Evolutionary conservation across 2,113 vertebrate species (phyloP).

Genomic region (Anoura caudifer): DNA sequence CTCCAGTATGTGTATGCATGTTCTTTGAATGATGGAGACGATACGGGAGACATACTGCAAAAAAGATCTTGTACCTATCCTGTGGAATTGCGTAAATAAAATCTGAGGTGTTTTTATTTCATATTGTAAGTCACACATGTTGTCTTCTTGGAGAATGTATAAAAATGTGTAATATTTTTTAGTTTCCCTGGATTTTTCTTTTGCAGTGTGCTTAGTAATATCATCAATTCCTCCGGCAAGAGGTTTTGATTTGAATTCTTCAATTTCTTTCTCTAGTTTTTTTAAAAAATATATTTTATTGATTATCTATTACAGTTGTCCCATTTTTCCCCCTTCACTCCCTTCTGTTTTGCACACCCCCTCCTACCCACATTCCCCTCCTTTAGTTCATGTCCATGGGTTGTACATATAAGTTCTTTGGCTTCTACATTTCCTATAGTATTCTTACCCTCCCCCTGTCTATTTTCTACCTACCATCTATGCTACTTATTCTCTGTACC

Average conservation of each 20-base stretch:
- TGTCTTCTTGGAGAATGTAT: neutral
- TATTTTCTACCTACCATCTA: no score
- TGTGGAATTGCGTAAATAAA: neutral
- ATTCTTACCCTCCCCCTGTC: no score
- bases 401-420: no score
- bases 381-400: no score
- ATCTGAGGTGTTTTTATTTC: neutral
- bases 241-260: neutral
- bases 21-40: neutral
- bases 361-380: no score
- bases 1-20: neutral
- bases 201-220: neutral
- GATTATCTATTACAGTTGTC: no score
- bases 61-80: neutral
- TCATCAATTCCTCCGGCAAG: neutral
- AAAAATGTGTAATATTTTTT: neutral
- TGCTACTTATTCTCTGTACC: no score
- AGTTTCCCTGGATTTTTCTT: neutral
- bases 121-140: neutral
- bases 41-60: neutral
- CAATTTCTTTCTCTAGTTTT: neutral
- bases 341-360: no score
- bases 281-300: no score
- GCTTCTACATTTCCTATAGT: no score
- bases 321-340: no score